Base-by-base conservation (phyloP, 2,888 invertebrate genomes). In the Platycheirus albimanus region DNA sequence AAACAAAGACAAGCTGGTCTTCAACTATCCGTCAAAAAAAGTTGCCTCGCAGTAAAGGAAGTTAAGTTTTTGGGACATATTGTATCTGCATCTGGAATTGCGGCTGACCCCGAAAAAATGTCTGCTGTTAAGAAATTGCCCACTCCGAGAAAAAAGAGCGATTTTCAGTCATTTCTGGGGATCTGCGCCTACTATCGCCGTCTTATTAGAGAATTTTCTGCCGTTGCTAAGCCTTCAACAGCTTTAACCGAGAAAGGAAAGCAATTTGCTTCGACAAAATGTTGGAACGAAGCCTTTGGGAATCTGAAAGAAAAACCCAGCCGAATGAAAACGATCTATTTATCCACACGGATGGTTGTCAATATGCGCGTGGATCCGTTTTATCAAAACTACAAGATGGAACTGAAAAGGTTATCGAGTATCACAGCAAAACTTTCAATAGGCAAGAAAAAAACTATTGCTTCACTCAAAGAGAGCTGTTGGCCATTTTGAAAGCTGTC, bases 321-420 rank as follows among this genome's bases (percentile, higher is more conserved):
- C 54, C 67, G 2, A 67, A 33, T 15, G 54, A 63, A 45, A 30
- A 45, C 7, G 72, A 38, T 8, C 7, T 15, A 7, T 74, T 74
- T 28, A 56, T 66, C 10, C 66, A 74, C 13, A 74, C 66, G 13
- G 74, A 74, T 33, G 74, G 56, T 7, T 64, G 64, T n/a, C 17
- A 49, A 7, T 45, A 30, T 45, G 64, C 54, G 7, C 41, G 45
- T 43, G 64, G 74, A 20, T 64, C 64, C 1, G 36, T 64, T 10
- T 30, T 72, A 8, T 47, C 66, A 24, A 58, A 66, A 19, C 66
- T 66, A 4, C 84, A 84, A 5, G 45, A 78, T 0, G 77, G 85
- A n/a, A n/a, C n/a, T n/a, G n/a, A n/a, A n/a, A n/a, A n/a, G n/a
- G n/a, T n/a, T n/a, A n/a, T n/a, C n/a, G n/a, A n/a, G n/a, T n/a